phyloP scores from a whole-genome alignment of 2,888 invertebrate genomes.

The Oithona nana region DNA sequence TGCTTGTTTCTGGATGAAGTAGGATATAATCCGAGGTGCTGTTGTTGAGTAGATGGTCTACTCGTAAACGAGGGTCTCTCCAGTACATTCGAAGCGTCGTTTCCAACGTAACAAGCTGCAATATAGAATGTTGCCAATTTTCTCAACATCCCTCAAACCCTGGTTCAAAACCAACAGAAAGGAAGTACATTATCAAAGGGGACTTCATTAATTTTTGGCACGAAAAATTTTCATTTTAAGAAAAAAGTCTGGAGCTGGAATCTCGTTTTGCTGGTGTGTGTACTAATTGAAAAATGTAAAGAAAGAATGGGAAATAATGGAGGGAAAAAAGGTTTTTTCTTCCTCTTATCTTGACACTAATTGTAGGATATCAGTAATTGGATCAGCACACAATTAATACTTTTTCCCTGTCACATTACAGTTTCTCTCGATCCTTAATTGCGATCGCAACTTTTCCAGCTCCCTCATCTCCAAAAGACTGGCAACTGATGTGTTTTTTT shows the following conservation, averaged over 20 bases:
- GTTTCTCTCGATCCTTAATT: no score
- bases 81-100: conserved; percentile 15
- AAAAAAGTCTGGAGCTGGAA: neutral
- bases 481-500: no score
- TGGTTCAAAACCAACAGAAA: neutral
- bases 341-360: no score
- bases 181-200: neutral
- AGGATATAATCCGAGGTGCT: conserved; percentile 13
- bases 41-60: conserved; percentile 13
- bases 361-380: no score
- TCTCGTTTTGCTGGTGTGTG: no score
- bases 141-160: no score
- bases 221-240: neutral
- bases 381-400: no score
- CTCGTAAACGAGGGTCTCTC: conserved; percentile 8
- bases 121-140: no score
- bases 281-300: no score
- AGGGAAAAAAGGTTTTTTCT: neutral
- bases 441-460: no score
- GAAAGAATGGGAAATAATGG: neutral
- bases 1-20: conserved; percentile 13
- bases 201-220: neutral
- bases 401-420: no score
- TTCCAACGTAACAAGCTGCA: conserved; percentile 14
- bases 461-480: no score